Evolutionary conservation across 2,888 invertebrate species (phyloP).

Genomic region (Drosophila paracracens): DNA sequence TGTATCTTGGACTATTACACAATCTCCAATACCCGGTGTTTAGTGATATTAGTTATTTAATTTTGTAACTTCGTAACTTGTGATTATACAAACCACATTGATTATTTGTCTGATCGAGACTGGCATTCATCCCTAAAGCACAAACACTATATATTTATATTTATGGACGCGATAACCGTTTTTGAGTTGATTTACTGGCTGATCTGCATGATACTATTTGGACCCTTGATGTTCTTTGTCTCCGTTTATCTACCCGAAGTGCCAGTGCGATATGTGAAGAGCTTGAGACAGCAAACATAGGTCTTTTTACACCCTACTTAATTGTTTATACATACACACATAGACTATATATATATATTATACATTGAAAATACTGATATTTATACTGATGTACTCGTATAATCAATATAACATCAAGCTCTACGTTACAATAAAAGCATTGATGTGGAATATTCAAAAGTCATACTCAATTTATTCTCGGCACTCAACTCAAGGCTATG

Average conservation of each 20-base stretch:
- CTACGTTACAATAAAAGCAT: constrained; percentile 45
- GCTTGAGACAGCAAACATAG: constrained; percentile 82
- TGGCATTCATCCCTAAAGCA: constrained; percentile 19
- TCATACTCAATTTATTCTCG: constrained; percentile 3
- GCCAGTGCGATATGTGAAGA: constrained; percentile 88
- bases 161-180: constrained; percentile 74
- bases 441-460: constrained; percentile 23
- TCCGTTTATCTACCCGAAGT: constrained; percentile 89
- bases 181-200: constrained; percentile 87
- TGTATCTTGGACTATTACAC: constrained; percentile 54
- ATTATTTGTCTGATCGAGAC: constrained; percentile 60
- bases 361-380: constrained; percentile 10
- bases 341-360: constrained; percentile 38
- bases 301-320: constrained; percentile 34
- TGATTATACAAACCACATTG: constrained; percentile 17
- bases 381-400: constrained; percentile 48
- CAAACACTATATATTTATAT: background rate
- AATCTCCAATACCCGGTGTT: constrained; percentile 64
- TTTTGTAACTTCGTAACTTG: constrained; percentile 39
- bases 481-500: constrained; percentile 35
- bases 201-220: constrained; percentile 88
- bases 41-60: constrained; percentile 79
- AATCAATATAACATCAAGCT: constrained; percentile 28
- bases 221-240: constrained; percentile 88
- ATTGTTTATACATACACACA: constrained; percentile 34